Conservation (phyloP, 2,113 vertebrate species). For the Sinosuthora webbiana region DNA sequence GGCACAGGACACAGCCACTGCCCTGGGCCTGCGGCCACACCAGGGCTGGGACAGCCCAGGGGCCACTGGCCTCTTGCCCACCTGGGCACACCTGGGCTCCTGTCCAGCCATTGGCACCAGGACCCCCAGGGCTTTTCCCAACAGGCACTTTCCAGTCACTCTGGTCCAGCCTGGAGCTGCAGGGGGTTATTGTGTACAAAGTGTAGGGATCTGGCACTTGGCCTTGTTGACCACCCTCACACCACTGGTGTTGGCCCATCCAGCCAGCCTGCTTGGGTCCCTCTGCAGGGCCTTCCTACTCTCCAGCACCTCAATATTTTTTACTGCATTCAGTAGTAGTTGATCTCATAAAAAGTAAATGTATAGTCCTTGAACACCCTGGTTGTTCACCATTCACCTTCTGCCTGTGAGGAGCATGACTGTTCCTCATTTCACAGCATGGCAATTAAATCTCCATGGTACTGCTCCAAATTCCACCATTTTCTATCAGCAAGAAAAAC, state of each 20-base stretch:
- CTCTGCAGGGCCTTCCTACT: not conserved
- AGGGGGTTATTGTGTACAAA: not conserved
- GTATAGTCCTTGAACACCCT: not conserved
- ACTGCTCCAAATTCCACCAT: not conserved
- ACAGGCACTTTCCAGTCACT: accelerated
- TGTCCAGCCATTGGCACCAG: not conserved
- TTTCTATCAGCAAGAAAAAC: not conserved
- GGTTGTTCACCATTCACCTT: not conserved
- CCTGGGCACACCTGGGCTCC: not conserved
- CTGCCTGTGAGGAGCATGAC: not conserved
- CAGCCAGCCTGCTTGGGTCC: not conserved
- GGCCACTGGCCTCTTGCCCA: not conserved
- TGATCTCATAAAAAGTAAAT: not conserved
- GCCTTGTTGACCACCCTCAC: not conserved
- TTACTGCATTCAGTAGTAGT: not conserved
- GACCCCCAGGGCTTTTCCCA: not conserved
- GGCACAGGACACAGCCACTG: not conserved
- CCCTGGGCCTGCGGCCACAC: not conserved
- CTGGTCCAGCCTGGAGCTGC: not conserved
- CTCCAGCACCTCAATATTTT: not conserved
- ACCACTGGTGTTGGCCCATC: accelerated
- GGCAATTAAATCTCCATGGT: not conserved
- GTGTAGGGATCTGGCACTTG: not conserved
- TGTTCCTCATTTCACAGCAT: not conserved
- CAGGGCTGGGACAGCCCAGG: not conserved